Percentiles rank a stretch among this genome's conserved stretches.
Evolutionary conservation across 2,888 invertebrate genomes (phyloP).

Genomic region (Agonopterix subpropinquella): DNA sequence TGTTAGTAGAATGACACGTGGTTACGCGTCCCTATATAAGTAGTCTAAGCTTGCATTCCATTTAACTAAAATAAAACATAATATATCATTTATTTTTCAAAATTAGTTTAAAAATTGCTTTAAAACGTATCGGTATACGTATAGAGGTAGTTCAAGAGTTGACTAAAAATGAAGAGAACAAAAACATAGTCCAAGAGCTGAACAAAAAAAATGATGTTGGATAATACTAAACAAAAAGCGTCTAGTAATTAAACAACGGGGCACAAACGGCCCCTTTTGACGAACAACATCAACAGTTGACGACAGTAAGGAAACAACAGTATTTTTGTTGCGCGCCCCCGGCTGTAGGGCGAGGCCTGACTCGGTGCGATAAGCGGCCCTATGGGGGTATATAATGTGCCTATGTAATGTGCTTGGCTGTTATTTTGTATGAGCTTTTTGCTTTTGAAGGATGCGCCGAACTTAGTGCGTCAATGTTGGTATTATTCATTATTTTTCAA

Average conservation of each 20-base stretch:
- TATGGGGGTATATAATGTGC: slow-evolving; percentile 16
- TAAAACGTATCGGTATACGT: too few species aligned
- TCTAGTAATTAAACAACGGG: slow-evolving; percentile 60
- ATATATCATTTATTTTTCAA: too few species aligned
- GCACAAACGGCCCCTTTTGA: slow-evolving; percentile 43
- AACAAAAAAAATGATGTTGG: slow-evolving; percentile 22
- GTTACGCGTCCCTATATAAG: too few species aligned
- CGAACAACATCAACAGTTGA: slow-evolving; percentile 21
- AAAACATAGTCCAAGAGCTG: slow-evolving; percentile 17
- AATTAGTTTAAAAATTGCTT: too few species aligned
- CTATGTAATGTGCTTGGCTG: slow-evolving; percentile 6
- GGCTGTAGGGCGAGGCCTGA: slow-evolving; percentile 40
- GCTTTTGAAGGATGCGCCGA: too few species aligned
- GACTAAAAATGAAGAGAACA: neutral
- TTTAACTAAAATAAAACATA: too few species aligned
- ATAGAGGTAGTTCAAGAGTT: too few species aligned
- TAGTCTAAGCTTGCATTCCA: too few species aligned
- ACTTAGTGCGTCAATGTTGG: neutral
- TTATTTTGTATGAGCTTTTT: too few species aligned
- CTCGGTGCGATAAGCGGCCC: slow-evolving; percentile 48
- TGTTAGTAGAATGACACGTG: too few species aligned
- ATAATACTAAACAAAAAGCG: slow-evolving; percentile 37
- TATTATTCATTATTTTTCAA: neutral
- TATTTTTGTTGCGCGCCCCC: slow-evolving; percentile 63
- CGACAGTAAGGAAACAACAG: slow-evolving; percentile 55